phyloP scores from a whole-genome alignment of 1,140 invertebrate genomes.

The Marisa cornuarietis region DNA sequence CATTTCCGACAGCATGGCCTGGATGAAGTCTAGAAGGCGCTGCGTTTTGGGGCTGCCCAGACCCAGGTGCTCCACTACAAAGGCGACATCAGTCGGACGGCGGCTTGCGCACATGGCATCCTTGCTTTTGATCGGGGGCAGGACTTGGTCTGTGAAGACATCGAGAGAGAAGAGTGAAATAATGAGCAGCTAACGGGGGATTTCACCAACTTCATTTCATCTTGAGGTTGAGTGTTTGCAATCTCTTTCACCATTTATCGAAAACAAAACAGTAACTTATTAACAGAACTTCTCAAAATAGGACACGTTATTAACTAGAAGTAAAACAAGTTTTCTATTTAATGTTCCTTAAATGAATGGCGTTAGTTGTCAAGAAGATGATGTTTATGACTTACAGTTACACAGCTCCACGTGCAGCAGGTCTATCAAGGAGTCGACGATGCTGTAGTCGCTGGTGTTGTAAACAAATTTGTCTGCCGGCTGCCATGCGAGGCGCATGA shows the following conservation, averaged over 20 bases:
- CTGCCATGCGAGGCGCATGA: constrained; percentile 28
- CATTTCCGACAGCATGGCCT: constrained; percentile 15
- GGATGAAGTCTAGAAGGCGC: constrained; percentile 20
- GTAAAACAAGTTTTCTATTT: no score
- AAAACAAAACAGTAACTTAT: no score
- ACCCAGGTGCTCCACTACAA: constrained; percentile 26
- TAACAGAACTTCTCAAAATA: no score
- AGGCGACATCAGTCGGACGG: constrained; percentile 24
- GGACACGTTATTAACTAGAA: no score
- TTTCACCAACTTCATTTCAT: background rate
- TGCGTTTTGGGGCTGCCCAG: constrained; percentile 12
- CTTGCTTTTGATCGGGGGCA: background rate
- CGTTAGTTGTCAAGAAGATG: no score
- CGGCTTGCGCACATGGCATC: constrained; percentile 10
- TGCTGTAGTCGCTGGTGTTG: background rate
- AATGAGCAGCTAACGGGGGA: background rate
- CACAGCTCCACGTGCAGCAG: constrained; percentile 25
- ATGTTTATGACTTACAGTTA: constrained; percentile 23
- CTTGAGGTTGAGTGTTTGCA: background rate
- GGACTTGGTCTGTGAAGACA: constrained; percentile 14
- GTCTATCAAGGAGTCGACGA: constrained; percentile 20
- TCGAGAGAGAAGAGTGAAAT: background rate
- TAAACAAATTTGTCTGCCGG: constrained; percentile 23
- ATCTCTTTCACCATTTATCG: background rate
- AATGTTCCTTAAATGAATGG: no score